Evolutionary conservation across 2,113 vertebrate species (phyloP).

Genomic region (Podarcis raffonei): DNA sequence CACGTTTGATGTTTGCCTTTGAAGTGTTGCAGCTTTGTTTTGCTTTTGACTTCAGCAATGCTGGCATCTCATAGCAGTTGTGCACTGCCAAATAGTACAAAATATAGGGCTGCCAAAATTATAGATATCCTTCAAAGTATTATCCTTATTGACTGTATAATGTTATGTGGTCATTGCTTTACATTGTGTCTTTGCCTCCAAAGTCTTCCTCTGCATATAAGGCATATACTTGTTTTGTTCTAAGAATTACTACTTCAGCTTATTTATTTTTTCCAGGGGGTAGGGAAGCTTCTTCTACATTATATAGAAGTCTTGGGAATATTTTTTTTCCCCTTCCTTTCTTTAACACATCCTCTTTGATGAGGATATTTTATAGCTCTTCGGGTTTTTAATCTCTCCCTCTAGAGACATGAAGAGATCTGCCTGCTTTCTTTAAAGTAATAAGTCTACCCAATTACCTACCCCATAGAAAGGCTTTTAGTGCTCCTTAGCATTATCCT

Average conservation of each 20-base stretch:
- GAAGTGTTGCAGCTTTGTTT: neutral
- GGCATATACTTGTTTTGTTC: neutral
- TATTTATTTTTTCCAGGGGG: neutral
- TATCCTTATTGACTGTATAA: neutral
- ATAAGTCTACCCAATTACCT: conserved; percentile 30
- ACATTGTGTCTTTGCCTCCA: conserved; percentile 3
- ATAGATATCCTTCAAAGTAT: neutral
- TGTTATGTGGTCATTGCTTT: neutral
- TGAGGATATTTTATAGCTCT: conserved; percentile 42
- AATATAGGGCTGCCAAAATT: neutral
- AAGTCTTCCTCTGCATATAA: neutral
- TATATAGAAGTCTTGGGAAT: conserved; percentile 6
- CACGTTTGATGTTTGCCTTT: neutral
- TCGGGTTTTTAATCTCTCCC: conserved; percentile 36
- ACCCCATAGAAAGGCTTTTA: conserved; percentile 35
- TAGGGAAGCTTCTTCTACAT: neutral
- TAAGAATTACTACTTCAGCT: neutral
- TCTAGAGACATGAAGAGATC: conserved; percentile 36
- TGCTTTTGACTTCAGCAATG: neutral
- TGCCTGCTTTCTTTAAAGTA: conserved; percentile 30
- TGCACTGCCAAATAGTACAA: neutral
- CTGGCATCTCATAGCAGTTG: rapidly evolving
- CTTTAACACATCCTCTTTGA: conserved; percentile 43
- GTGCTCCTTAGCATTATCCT: conserved; percentile 30
- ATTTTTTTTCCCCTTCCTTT: neutral